Percentiles rank a stretch among this genome's conserved stretches.
These are phyloP conservation scores for Noctua janthina DNA, from an alignment of 2,888 invertebrate species.

Conservation along the genomic window DNA sequence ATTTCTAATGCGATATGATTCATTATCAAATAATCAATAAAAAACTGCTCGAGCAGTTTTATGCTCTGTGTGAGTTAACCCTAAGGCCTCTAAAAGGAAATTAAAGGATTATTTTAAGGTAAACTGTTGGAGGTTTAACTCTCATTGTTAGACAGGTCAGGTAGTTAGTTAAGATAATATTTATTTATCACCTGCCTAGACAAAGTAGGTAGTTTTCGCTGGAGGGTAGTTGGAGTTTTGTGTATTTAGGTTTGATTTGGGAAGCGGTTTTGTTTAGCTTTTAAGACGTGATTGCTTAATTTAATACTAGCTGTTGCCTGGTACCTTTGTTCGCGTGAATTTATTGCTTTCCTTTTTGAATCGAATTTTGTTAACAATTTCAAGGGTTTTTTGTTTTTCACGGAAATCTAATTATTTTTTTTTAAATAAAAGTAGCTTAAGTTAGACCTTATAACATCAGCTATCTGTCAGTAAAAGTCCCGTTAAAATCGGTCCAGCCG, in stretches of 20 bases:
- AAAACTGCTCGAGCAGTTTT: not conserved
- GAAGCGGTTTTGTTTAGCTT: not conserved
- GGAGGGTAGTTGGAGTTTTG: slow-evolving; percentile 26
- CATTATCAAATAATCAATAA: not conserved
- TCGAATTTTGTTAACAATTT: no score
- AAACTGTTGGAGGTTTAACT: slow-evolving; percentile 47
- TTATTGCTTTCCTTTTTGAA: no score
- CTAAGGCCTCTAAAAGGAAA: slow-evolving; percentile 6
- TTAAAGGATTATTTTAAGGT: slow-evolving; percentile 43
- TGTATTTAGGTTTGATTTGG: slow-evolving; percentile 44
- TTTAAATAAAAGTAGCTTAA: no score
- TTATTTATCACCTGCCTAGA: slow-evolving; percentile 52
- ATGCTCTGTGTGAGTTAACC: not conserved
- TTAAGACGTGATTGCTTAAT: slow-evolving; percentile 33
- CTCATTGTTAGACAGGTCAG: slow-evolving; percentile 41
- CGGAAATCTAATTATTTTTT: no score
- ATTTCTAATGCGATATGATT: not conserved
- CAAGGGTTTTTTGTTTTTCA: no score
- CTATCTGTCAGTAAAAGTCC: no score
- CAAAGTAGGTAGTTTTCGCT: slow-evolving; percentile 6
- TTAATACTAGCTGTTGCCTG: not conserved
- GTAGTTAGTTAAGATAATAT: slow-evolving; percentile 50
- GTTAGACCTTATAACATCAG: no score
- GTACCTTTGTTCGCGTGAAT: no score
- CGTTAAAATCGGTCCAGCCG: no score